Base-by-base conservation (phyloP, 2,888 invertebrate genomes). In the Sphaerophoria taeniata region DNA sequence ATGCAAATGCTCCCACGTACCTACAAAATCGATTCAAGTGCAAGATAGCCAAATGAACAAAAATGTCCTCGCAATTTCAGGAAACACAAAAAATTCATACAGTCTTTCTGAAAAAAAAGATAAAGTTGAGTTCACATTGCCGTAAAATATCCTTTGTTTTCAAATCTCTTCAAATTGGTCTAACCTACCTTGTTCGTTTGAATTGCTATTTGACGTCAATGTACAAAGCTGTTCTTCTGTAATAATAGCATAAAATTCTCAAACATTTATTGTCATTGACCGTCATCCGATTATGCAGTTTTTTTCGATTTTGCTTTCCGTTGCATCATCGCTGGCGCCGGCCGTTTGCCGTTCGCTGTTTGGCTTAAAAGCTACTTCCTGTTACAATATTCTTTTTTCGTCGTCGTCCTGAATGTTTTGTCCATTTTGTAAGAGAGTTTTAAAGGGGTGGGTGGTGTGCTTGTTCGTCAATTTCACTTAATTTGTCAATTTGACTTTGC, bases 401-500 rank as follows among this genome's bases (percentile, higher is more conserved):
- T 58, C 16, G 58, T 39, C 39, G 47, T 63, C 34, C 2, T 61
- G 33, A 34, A 14, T 31, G 4, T 14, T 49, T 4, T 49, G n/a
- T 49, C 7, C 39, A 6, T 9, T 9, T 7, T 58, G 39, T 58
- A 24, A 36, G 14, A 11, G 12, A 11, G 24, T 16, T 36, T 34
- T 14, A n/a, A 34, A 49, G 6, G 61, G 45, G n/a, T 12, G 63
- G 31, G 53, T 70, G 31, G 55, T 58, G 36, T 33, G 11, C 9
- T 55, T 69, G 61, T 74, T 79, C 60, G 36, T 69, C 63, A 71
- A 43, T 75, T 70, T 43, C 34, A 47, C 74, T 80, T 63, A 70
- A 80, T 65, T 76, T 67, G 71, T 76, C 76, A 75, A 65, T 81
- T 73, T 47, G 33, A 70, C 60, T 63, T 24, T 43, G 47, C 24